Evolutionary conservation across 2,888 invertebrate genomes (phyloP).

Genomic region (Cephus nigrinus): DNA sequence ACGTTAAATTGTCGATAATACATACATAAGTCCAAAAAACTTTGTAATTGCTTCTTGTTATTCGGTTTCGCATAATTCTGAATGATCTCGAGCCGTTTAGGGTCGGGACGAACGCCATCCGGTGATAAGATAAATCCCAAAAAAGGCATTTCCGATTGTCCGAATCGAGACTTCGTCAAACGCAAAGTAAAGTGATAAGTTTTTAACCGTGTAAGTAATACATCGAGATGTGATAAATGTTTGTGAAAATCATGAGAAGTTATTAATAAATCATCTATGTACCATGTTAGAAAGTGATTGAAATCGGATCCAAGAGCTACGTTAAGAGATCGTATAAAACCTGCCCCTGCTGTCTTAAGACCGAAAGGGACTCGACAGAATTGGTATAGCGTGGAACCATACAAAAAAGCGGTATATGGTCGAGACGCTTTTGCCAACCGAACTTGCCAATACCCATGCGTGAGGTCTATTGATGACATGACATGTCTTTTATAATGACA

Average conservation of each 20-base stretch:
- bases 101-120: slow-evolving; percentile 1
- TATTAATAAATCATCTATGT: slow-evolving; percentile 33
- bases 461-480: slow-evolving; percentile 29
- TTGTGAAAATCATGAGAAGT: slow-evolving; percentile 29
- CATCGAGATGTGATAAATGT: slow-evolving; percentile 30
- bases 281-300: slow-evolving; percentile 32
- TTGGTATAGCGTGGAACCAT: slow-evolving; percentile 17
- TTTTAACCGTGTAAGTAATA: slow-evolving; percentile 17
- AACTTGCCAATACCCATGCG: slow-evolving; percentile 38
- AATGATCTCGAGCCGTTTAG: slow-evolving; percentile 29
- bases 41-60: slow-evolving; percentile 35
- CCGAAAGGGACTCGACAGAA: slow-evolving; percentile 16
- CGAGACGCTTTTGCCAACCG: slow-evolving; percentile 25
- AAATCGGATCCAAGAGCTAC: slow-evolving; percentile 39
- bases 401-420: slow-evolving; percentile 38
- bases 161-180: neutral
- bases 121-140: neutral
- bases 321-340: slow-evolving; percentile 38
- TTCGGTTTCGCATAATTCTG: slow-evolving; percentile 31
- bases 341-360: slow-evolving; percentile 28
- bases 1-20: slow-evolving; percentile 17
- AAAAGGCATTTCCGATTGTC: neutral
- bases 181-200: neutral
- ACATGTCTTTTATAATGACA: slow-evolving; percentile 22
- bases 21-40: slow-evolving; percentile 24